Evolutionary conservation across 2,797 vertebrate genomes (phyloP), one percentile per base, ranked within the genome.

Genomic region (Syngnathus rostellatus): DNA sequence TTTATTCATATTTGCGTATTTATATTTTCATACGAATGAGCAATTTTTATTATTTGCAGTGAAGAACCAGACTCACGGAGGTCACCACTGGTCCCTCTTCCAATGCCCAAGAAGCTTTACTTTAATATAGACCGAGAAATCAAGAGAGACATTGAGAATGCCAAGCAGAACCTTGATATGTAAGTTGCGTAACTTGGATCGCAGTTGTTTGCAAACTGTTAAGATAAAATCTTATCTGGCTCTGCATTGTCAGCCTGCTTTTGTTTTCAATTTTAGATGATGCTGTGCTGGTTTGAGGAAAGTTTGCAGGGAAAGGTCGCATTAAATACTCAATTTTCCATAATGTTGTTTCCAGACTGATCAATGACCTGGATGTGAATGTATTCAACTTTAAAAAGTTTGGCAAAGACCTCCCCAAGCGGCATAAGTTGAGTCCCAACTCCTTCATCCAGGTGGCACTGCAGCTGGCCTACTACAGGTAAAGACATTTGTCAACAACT

Each of bases 161-260:
- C 93, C 76, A 93, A 93, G 80, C 92, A 90, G 78, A 93, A 93
- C 80, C 91, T 93, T 3, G 91, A 93, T 68, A 93, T 93, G 93
- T 93, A 74, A 90, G 92, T 17, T 0, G 19, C 21, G 25, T 25
- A 31, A 62, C 40, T 45, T 25, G n/a, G 59, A 11, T 37, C 6
- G 21, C 0, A 60, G 40, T 3, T 38, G 11, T 59, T 55, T 55
- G 23, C n/a, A 9, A 8, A 1, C 12, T 55, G 53, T 9, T 21
- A 4, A 6, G 19, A 23, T 21, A 10, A 60, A 19, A 38, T 58
- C n/a, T n/a, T n/a, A n/a, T n/a, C 55, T 58, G 1, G 37, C 58
- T 60, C 19, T 41, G 19, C 19, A 21, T 31, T 39, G 46, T 39
- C 21, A 51, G n/a, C 19, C 19, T 10, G 8, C 8, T 51, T 64